Percentiles rank a stretch among this genome's conserved stretches.
Conservation (phyloP, 2,888 invertebrate genomes). For the Merodon equestris region DNA sequence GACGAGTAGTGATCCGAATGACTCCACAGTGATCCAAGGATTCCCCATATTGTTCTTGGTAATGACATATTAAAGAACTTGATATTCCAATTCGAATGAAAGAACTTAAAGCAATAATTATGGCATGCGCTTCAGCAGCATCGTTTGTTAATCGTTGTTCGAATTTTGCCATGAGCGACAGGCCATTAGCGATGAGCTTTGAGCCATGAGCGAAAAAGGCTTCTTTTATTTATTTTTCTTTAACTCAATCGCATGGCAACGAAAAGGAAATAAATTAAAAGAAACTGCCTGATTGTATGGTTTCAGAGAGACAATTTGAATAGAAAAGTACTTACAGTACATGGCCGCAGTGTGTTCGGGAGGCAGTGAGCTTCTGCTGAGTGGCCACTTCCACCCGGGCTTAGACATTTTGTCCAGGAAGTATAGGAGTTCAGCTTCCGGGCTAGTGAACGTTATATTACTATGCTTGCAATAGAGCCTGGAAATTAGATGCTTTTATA, state of each 20-base stretch:
- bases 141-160: conserved; percentile 47
- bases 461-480: conserved; percentile 89
- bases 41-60: no score
- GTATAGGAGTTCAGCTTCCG: conserved; percentile 88
- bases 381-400: conserved; percentile 92
- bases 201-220: conserved; percentile 17
- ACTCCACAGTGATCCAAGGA: no score
- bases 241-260: conserved; percentile 21
- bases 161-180: conserved; percentile 45
- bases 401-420: conserved; percentile 88
- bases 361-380: conserved; percentile 84
- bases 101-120: conserved; percentile 43
- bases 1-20: no score
- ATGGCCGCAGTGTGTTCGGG: conserved; percentile 82
- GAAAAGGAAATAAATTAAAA: conserved; percentile 1
- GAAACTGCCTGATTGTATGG: conserved; percentile 28
- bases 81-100: conserved; percentile 23
- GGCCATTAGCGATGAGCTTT: conserved; percentile 23
- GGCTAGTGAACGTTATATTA: conserved; percentile 84
- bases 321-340: conserved; percentile 76
- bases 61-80: no score
- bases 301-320: conserved; percentile 21
- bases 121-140: conserved; percentile 64
- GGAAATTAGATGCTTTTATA: background rate
- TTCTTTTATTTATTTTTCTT: background rate